These are phyloP conservation scores for Zootermopsis nevadensis DNA, from an alignment of 2,888 invertebrate genomes.

Conservation along the genomic window DNA sequence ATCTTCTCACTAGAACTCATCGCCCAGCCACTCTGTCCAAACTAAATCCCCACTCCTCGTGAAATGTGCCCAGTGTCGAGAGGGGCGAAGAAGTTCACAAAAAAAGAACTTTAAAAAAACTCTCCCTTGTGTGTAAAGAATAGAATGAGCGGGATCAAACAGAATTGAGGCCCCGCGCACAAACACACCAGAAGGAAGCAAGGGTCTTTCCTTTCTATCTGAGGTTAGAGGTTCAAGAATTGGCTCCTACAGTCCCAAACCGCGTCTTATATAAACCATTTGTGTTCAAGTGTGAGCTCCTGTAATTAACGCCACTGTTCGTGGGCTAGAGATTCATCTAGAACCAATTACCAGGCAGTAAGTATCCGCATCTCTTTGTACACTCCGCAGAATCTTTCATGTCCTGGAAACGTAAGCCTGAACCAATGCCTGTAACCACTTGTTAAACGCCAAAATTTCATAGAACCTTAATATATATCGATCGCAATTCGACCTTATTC, in stretches of 20 bases:
- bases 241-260: background rate
- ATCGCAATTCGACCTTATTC: background rate
- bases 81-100: background rate
- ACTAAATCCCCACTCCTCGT: background rate
- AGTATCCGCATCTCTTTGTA: background rate
- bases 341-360: background rate
- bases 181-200: background rate
- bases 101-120: background rate
- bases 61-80: background rate
- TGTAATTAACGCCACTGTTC: background rate
- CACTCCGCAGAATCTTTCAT: background rate
- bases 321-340: constrained; percentile 7
- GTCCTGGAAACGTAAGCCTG: background rate
- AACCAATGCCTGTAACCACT: background rate
- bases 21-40: background rate
- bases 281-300: background rate
- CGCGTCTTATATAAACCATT: background rate
- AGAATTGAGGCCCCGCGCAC: background rate
- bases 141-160: constrained; percentile 17
- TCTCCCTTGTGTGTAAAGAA: constrained; percentile 9
- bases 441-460: background rate
- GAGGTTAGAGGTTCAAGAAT: constrained; percentile 13
- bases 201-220: background rate
- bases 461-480: background rate
- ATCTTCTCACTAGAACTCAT: background rate